Base-by-base conservation (phyloP, 1,140 invertebrate species). In the Sinella curviseta region DNA sequence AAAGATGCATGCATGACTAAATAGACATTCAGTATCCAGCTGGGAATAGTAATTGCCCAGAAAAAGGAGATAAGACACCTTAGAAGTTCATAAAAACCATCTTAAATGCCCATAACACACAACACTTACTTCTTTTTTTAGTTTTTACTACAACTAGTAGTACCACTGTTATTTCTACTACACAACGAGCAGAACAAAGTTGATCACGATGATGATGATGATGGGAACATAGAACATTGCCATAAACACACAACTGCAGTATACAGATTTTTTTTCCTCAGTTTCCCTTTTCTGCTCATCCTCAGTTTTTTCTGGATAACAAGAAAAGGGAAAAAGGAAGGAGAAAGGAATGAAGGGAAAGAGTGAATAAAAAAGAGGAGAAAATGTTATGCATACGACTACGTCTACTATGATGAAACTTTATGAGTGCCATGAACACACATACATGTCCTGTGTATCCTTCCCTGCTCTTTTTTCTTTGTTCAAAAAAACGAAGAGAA, bases 71-170 rank as follows among this genome's bases (percentile, higher is more conserved):
- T 78, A 78, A 78, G 77, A 48, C 77, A 78, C 77, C 77, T 78
- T 78, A 78, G 77, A 73, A 78, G 55, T 78, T 78, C 77, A 78
- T 78, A 78, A 78, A 78, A 70, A 78, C 67, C 77, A 33, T 8
- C 24, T 77, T 76, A 36, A 76, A 57, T 76, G 54, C 54, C 39
- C 39, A 55, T 76, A 76, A 76, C 54, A 57, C 31, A 70, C 65
- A 70, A 70, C 65, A 33, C 31, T 31, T 31, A 60, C 55, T 31
- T 26, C 57, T 33, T 70, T 70, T 70, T n/a, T 24, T 16, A 8
- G 39, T 48, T 48, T 48, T 20, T 48, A n/a, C 39, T 48, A 12
- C 20, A 48, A 48, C 39, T 12, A 8, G 20, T 12, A 8, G 20
- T 48, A 48, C 39, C 39, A 48, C 39, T n/a, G n/a, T n/a, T n/a